Conservation (phyloP, 2,113 vertebrate species). For the Toxotes jaculatrix region DNA sequence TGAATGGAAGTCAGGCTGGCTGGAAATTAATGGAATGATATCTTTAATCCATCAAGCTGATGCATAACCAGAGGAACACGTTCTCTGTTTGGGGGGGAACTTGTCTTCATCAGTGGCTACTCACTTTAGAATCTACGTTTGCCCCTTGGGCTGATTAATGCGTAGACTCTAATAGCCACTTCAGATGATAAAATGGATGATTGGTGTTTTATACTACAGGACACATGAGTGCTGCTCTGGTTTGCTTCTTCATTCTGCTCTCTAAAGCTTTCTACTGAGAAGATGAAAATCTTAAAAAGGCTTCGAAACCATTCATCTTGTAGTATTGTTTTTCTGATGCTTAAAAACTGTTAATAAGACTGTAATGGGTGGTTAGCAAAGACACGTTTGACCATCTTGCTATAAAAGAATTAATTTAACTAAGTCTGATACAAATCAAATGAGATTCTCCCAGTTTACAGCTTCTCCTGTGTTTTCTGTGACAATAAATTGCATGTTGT, state of each 20-base stretch:
- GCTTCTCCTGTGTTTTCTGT: conserved; percentile 23
- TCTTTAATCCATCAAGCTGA: conserved; percentile 82
- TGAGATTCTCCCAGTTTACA: not conserved
- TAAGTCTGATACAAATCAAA: conserved; percentile 24
- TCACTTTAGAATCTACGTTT: conserved; percentile 72
- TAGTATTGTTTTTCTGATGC: conserved; percentile 6
- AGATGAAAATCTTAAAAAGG: not conserved
- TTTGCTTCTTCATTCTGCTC: conserved; percentile 35
- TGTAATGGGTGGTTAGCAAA: conserved; percentile 6
- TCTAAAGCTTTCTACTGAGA: conserved; percentile 33
- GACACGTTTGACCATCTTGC: conserved; percentile 5
- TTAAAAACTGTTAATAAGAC: conserved; percentile 26
- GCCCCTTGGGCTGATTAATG: conserved; percentile 77
- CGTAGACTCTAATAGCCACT: conserved; percentile 75
- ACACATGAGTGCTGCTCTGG: conserved; percentile 35
- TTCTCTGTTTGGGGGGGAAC: conserved; percentile 64
- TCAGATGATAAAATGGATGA: conserved; percentile 79
- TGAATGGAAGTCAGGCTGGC: conserved; percentile 70
- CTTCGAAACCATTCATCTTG: not conserved
- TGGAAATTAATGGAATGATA: conserved; percentile 79
- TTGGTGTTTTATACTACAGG: conserved; percentile 65
- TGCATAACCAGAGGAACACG: conserved; percentile 71
- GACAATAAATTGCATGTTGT: not conserved
- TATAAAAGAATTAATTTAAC: not conserved
- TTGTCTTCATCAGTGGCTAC: conserved; percentile 83